Evolutionary conservation across 37 sponge, comb jelly and placozoan species (phyloP), one percentile per base, ranked within the genome.

Genomic region (Chondrilla cf. caribensis): DNA sequence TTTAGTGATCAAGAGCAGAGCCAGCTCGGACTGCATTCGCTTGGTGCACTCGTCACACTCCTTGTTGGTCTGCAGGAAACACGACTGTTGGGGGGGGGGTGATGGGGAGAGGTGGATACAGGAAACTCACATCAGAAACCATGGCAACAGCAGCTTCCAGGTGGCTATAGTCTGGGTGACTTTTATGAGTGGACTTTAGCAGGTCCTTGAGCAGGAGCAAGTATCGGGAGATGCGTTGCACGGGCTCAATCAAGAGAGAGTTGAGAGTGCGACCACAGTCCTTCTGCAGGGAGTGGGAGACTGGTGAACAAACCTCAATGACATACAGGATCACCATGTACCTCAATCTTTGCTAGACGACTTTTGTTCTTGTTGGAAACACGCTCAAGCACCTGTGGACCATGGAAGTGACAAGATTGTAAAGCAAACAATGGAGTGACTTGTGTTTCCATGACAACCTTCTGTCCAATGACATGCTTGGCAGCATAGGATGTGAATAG

Each of bases 41-140:
- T 87, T 75, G 21, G 90, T 87, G 58, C 54, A 86, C 77, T 94
- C 89, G 79, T 94, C 90, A 76, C 90, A 87, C 33, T 85, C 95
- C 19, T 1, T 72, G 31, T 88, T 83, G 77, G 90, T 83, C 93
- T 92, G 57, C 25, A 39, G 57, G 37, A n/a, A n/a, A n/a, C n/a
- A n/a, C n/a, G n/a, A n/a, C n/a, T n/a, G n/a, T n/a, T n/a, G n/a
- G n/a, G n/a, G n/a, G n/a, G n/a, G n/a, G n/a, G n/a, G n/a, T n/a
- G n/a, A n/a, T n/a, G n/a, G n/a, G n/a, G n/a, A n/a, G n/a, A n/a
- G n/a, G n/a, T n/a, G n/a, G n/a, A n/a, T n/a, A n/a, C n/a, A n/a
- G n/a, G n/a, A n/a, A 6, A 47, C 51, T 47, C 51, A 47, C 51
- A 42, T 84, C 89, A 38, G 89, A 89, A 39, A 93, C 81, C n/a